Base-by-base conservation (phyloP, 2,888 invertebrate species). In the Caenorhabditis sp. region DNA sequence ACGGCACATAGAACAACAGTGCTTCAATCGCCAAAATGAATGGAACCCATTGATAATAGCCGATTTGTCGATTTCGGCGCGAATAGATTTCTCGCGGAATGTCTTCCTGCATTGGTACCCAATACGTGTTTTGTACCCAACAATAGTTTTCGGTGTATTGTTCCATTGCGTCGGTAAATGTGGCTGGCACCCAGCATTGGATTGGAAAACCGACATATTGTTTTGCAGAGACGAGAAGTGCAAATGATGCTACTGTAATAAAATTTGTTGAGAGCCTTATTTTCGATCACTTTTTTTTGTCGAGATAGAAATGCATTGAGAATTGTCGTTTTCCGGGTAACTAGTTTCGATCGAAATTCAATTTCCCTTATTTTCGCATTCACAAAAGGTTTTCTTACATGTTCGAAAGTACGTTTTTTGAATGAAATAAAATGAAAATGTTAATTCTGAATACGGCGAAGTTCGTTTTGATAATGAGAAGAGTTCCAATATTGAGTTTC, bases 121-220 rank as follows among this genome's bases (percentile, higher is more conserved):
- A 87, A 70, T 88, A 88, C n/a, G 88, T 88, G 73, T 88, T 88
- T 71, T 88, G 79, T 8, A 87, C 85, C 85, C 86, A 87, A 63
- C 86, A 86, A 69, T 86, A 87, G 71, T 87, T 88, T 73, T 88
- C 88, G 27, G 88, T 88, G 74, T 88, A 88, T 75, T 88, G 88
- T 69, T 88, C 88, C 87, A 87, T 87, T 19, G 87, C 87, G 67
- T 87, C 87, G 6, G 87, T 87, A 76, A 87, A 87, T 8, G 87
- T 87, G 26, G 87, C 87, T 23, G 87, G 87, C 31, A 87, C 88
- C 87, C 87, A 87, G 67, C 87, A 88, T 70, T 87, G 86, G 50
- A 87, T 87, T 2, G 86, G 86, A 67, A 83, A 85, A 12, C 84
- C 86, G 57, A 87, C 87, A 79, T 87, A 87, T 70, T 87, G 87